Percentiles rank a stretch among this genome's conserved stretches.
Conservation (phyloP, 2,113 vertebrate genomes). For the Dendrocopos noguchii region DNA sequence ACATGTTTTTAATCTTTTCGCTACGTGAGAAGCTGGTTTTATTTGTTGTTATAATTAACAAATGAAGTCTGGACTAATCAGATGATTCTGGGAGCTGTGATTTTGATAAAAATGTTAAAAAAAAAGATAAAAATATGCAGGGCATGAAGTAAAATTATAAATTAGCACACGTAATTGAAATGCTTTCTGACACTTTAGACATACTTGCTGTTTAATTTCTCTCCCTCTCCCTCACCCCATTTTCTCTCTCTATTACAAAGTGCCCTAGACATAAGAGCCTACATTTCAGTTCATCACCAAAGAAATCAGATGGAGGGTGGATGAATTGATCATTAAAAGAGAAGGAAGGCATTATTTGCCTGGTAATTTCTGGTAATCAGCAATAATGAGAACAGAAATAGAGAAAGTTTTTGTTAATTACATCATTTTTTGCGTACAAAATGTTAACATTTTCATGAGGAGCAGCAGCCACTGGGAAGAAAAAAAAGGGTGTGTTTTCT, state of each 20-base stretch:
- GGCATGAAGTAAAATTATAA: neutral
- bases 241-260: neutral
- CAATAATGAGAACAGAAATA: conserved; percentile 64
- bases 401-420: conserved; percentile 56
- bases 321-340: conserved; percentile 53
- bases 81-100: neutral
- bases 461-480: neutral
- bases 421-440: conserved; percentile 25
- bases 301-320: conserved; percentile 56
- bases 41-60: conserved; percentile 4
- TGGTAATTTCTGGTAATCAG: conserved; percentile 67
- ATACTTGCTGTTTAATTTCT: conserved; percentile 29
- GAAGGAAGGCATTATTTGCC: conserved; percentile 53
- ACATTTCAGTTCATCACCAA: conserved; percentile 22
- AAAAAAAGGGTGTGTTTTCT: neutral
- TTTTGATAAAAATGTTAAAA: neutral
- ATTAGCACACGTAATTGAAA: neutral
- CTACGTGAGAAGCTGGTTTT: neutral
- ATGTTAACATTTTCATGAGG: conserved; percentile 50
- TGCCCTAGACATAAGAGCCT: conserved; percentile 25
- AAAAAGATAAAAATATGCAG: neutral
- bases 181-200: conserved; percentile 2
- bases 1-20: neutral
- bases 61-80: neutral
- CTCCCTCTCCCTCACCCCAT: neutral